These are phyloP conservation scores for Dryadula phaetusa DNA, from an alignment of 2,888 invertebrate species.

Conservation along the genomic window DNA sequence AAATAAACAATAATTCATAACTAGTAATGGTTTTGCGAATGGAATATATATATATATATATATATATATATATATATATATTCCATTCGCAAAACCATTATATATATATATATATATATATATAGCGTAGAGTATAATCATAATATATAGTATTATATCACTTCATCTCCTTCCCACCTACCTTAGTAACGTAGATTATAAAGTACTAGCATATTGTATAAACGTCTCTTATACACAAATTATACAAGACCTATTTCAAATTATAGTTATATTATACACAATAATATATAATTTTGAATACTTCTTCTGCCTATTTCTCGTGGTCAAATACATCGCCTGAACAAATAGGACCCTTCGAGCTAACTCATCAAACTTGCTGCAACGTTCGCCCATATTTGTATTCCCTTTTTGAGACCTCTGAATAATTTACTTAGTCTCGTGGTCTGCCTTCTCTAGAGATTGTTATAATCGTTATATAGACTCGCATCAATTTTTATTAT, in stretches of 20 bases:
- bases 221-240: no score
- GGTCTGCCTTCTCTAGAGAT: constrained; percentile 7
- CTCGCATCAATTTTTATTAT: constrained; percentile 11
- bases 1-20: no score
- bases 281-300: neutral
- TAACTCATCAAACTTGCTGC: constrained; percentile 32
- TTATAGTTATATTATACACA: neutral
- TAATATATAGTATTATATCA: no score
- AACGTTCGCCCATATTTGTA: constrained; percentile 20
- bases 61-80: no score
- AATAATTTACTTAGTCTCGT: constrained; percentile 25
- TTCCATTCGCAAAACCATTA: no score
- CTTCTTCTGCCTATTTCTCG: constrained; percentile 3
- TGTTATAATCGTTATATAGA: constrained; percentile 19
- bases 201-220: no score
- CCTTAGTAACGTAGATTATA: no score
- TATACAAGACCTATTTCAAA: neutral
- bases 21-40: no score
- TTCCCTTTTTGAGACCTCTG: constrained; percentile 24
- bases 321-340: constrained; percentile 21
- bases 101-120: no score
- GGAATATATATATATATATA: no score
- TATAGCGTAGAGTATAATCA: no score
- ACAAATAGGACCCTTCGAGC: constrained; percentile 22
- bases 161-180: no score